These are phyloP conservation scores for Amblyraja radiata DNA, from an alignment of 2,797 vertebrate genomes.

Conservation along the genomic window DNA sequence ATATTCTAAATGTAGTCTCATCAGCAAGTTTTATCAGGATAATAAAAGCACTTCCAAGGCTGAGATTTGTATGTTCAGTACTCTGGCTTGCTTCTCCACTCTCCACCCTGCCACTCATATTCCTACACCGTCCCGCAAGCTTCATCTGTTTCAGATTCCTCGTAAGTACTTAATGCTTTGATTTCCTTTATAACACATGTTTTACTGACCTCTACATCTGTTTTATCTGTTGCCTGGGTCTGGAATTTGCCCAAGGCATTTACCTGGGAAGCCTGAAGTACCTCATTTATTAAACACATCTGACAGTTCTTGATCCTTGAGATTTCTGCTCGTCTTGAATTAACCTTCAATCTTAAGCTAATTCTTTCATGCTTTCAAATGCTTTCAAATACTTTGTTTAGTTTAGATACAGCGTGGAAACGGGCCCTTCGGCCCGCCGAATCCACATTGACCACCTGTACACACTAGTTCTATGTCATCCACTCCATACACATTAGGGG, in stretches of 20 bases:
- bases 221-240: background rate
- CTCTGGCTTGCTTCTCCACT: background rate
- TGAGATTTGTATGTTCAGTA: background rate
- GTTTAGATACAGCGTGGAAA: too few species aligned
- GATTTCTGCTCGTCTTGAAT: background rate
- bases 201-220: conserved; percentile 28
- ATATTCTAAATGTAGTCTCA: background rate
- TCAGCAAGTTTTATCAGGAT: background rate
- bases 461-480: too few species aligned
- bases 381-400: background rate
- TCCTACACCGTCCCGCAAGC: background rate
- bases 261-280: background rate
- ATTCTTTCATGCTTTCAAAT: background rate
- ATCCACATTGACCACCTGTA: too few species aligned
- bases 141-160: conserved; percentile 20
- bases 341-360: background rate
- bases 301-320: background rate
- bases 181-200: conserved; percentile 16
- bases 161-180: conserved; percentile 17
- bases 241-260: conserved; percentile 33
- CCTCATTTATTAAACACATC: conserved; percentile 22
- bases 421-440: too few species aligned
- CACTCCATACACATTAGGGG: too few species aligned
- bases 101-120: background rate
- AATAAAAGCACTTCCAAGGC: background rate